Percentiles rank a stretch among this genome's conserved stretches.
phyloP scores from a whole-genome alignment of 2,113 vertebrate genomes.

The Suncus etruscus region DNA sequence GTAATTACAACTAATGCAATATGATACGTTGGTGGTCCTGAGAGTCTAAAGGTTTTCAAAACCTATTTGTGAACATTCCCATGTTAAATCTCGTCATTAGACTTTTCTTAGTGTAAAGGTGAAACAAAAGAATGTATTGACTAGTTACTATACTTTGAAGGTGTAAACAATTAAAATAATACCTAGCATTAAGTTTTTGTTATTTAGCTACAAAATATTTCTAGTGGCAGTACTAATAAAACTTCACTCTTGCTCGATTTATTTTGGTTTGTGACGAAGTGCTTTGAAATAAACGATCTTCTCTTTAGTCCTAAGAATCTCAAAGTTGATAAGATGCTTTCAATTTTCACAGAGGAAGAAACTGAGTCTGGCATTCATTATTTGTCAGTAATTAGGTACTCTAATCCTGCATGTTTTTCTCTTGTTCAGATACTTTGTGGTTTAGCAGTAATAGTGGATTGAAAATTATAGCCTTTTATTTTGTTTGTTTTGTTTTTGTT shows the following conservation, averaged over 20 bases:
- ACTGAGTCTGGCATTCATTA: background rate
- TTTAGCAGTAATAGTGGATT: constrained; percentile 24
- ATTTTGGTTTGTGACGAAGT: constrained; percentile 10
- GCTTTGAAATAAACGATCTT: constrained; percentile 27
- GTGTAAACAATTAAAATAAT: constrained; percentile 11
- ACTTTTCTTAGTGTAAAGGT: background rate
- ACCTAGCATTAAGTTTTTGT: constrained; percentile 33
- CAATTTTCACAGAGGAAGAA: constrained; percentile 24
- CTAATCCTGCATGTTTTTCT: background rate
- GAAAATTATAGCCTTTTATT: background rate
- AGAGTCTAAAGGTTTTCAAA: background rate
- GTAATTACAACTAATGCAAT: too few species aligned
- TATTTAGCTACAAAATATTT: background rate
- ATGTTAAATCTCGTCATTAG: background rate
- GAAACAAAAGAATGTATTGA: constrained; percentile 34
- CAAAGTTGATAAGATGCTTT: constrained; percentile 46
- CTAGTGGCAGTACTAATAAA: constrained; percentile 2
- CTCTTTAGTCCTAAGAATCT: background rate
- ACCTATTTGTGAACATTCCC: background rate
- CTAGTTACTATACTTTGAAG: constrained; percentile 24
- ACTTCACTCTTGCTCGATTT: background rate
- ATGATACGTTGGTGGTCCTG: background rate
- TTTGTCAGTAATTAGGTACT: background rate
- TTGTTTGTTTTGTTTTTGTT: too few species aligned
- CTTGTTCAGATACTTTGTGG: background rate